These are phyloP conservation scores for Tauraco erythrolophus DNA, from an alignment of 2,113 vertebrate genomes.

Conservation along the genomic window DNA sequence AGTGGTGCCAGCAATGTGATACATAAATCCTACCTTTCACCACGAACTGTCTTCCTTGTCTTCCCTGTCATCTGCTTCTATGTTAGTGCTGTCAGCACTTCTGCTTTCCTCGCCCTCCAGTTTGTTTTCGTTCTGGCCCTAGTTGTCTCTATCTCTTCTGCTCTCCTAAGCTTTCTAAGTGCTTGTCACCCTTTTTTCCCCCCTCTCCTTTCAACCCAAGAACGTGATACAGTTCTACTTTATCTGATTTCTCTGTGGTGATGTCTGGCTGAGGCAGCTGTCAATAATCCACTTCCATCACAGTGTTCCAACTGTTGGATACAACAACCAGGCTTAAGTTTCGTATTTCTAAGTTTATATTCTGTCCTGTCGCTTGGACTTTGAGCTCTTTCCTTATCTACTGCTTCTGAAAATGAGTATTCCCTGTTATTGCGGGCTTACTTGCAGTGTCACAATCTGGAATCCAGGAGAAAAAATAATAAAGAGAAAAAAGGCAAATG, in stretches of 20 bases:
- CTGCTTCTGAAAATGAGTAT: background rate
- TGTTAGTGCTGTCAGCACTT: slow-evolving; percentile 28
- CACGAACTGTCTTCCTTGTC: background rate
- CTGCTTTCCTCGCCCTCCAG: background rate
- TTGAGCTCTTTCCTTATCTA: background rate
- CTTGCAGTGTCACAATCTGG: background rate
- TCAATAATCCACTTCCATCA: background rate
- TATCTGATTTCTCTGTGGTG: background rate
- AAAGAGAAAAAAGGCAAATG: background rate
- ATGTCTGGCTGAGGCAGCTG: background rate
- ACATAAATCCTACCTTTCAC: slow-evolving; percentile 18
- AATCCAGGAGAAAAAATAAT: background rate
- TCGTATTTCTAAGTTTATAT: background rate
- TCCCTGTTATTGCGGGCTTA: background rate
- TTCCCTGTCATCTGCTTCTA: slow-evolving; percentile 20
- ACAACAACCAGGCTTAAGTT: background rate
- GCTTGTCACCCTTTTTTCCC: background rate
- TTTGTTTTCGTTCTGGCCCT: slow-evolving; percentile 30
- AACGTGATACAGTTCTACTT: background rate
- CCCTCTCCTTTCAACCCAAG: background rate
- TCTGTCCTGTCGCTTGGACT: background rate
- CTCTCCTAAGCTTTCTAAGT: background rate
- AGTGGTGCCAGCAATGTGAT: background rate
- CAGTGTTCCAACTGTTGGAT: background rate
- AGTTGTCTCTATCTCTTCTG: background rate